Conservation (phyloP, 1,140 invertebrate genomes). For the Lasioglossum baleicum region DNA sequence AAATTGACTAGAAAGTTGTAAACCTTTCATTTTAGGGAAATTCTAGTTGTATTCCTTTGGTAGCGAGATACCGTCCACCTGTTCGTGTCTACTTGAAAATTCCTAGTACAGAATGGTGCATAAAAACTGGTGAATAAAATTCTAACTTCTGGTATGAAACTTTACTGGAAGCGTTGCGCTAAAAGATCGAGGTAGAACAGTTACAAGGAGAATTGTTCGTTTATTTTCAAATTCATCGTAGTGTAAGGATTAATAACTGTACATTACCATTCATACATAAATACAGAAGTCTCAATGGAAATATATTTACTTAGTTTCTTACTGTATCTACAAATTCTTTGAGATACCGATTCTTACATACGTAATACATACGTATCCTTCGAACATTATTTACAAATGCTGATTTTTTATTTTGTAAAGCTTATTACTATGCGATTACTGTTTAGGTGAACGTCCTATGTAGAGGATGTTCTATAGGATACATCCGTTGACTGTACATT, state of each 20-base stretch:
- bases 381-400: background rate
- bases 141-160: conserved; percentile 19
- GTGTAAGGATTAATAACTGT: conserved; percentile 48
- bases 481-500: conserved; percentile 81
- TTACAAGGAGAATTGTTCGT: conserved; percentile 35
- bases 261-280: conserved; percentile 51
- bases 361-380: background rate
- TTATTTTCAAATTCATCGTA: conserved; percentile 48
- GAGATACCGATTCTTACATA: background rate
- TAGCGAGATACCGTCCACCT: conserved; percentile 73
- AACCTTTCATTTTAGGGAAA: conserved; percentile 46
- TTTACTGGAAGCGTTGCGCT: conserved; percentile 29
- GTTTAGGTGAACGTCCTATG: conserved; percentile 77
- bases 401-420: background rate
- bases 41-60: conserved; percentile 52
- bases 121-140: conserved; percentile 11
- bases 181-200: conserved; percentile 18
- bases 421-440: background rate
- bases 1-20: conserved; percentile 48
- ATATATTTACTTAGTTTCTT: conserved; percentile 7
- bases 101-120: conserved; percentile 34
- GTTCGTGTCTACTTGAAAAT: conserved; percentile 62
- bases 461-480: conserved; percentile 84
- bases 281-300: conserved; percentile 49
- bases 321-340: background rate